Evolutionary conservation across 2,888 invertebrate species (phyloP), one percentile per base, ranked within the genome.

Genomic region (Leucozona laternaria): DNA sequence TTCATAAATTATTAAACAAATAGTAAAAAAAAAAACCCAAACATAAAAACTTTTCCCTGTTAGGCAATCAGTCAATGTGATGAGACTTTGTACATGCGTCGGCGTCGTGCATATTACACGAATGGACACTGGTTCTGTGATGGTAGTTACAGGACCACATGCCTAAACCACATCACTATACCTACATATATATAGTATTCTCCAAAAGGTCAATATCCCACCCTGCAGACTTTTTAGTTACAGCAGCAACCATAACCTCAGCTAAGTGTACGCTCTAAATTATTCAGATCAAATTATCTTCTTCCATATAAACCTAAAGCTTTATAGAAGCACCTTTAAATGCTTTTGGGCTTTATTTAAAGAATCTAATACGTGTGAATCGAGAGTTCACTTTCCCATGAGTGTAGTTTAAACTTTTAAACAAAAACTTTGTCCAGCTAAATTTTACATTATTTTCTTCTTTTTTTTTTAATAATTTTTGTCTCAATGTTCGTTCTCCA

Each of bases 351-450:
- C 15, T 48, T 48, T 48, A 66, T 66, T 31, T 66, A 48, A 66
- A 20, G 48, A 66, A 66, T 48, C 48, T 48, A 66, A 66, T 48
- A 66, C 66, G 66, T 66, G 66, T 66, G 66, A 48, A 66, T 48
- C 48, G 48, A 37, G 37, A 66, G 45, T 48, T 45, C 64, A 64
- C 64, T 64, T 28, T 45, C 64, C 64, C 25, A 17, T 28, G 64
- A 48, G 66, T 66, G 66, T 31, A 66, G 48, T 48, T 66, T 34
- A 45, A 64, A 64, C 22, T 64, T 64, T 64, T 20, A 48, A 66
- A 66, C 62, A 31, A 48, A 66, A 66, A 66, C 64, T 64, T 64
- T 48, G 11, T 31, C 28, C 48, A 34, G 48, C 13, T 34, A 15
- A 40, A 40, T 31, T 22, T 34, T 48, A 17, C 2, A 17, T 64